Conservation (phyloP, 2,797 vertebrate genomes). For the Syngnathus rostellatus region DNA sequence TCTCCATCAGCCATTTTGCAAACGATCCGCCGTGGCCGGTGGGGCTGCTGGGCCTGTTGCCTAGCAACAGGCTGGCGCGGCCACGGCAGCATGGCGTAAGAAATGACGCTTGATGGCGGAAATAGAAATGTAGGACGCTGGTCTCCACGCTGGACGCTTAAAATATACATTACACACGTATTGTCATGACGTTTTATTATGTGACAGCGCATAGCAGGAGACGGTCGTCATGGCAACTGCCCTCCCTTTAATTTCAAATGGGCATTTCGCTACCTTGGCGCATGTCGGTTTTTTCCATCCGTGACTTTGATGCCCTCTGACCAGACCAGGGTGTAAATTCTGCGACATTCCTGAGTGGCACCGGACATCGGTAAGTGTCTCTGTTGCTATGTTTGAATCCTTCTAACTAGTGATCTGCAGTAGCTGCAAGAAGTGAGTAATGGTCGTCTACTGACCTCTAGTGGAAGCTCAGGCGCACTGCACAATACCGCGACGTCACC, state of each 20-base stretch:
- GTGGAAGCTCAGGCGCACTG: background rate
- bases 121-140: conserved; percentile 57
- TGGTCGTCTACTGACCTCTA: background rate
- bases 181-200: too few species aligned
- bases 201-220: too few species aligned
- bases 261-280: background rate
- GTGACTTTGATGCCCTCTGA: background rate
- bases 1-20: conserved; percentile 39
- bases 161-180: too few species aligned
- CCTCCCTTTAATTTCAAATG: background rate
- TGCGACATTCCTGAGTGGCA: background rate
- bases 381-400: too few species aligned
- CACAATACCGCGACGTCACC: background rate
- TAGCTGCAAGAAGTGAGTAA: background rate
- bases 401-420: background rate
- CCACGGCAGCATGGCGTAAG: conserved; percentile 48
- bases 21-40: conserved; percentile 31
- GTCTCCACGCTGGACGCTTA: conserved; percentile 20
- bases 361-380: background rate
- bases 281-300: too few species aligned
- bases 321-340: background rate
- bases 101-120: conserved; percentile 38
- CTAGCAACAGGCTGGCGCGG: conserved; percentile 55
- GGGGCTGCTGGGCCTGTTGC: conserved; percentile 57
- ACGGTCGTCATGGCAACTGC: background rate